A percentile compares a stretch with the other conserved stretches of the same genome.
These are phyloP conservation scores for Pocillopora grandis DNA, from an alignment of 92 coral and sea anemone genomes.

Conservation along the genomic window DNA sequence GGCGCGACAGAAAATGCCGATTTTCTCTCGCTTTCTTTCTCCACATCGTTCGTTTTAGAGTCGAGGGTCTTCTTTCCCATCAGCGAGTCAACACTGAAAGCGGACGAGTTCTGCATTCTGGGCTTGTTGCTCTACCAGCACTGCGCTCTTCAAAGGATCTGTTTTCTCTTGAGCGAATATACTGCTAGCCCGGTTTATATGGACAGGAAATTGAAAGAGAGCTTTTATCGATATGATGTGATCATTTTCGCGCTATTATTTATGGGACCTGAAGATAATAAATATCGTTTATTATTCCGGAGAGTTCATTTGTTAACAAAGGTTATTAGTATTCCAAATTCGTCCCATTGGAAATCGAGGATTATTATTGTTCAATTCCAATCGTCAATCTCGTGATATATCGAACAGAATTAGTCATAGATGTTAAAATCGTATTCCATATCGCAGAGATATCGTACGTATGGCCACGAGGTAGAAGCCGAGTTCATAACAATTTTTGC, in stretches of 20 bases:
- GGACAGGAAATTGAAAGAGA: constrained; percentile 52
- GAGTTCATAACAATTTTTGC: constrained; percentile 2
- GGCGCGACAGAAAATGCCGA: constrained; percentile 79
- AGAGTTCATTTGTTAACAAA: constrained; percentile 81
- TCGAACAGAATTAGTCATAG: neutral
- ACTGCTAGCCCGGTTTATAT: constrained; percentile 36
- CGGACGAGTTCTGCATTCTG: constrained; percentile 45
- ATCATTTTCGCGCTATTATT: constrained; percentile 56
- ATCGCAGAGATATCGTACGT: neutral
- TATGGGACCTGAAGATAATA: constrained; percentile 54
- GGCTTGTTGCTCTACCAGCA: neutral
- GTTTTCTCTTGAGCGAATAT: constrained; percentile 12
- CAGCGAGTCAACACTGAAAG: constrained; percentile 81
- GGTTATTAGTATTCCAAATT: constrained; percentile 72
- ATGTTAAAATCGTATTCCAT: neutral
- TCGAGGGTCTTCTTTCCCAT: constrained; percentile 76
- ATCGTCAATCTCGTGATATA: constrained; percentile 34
- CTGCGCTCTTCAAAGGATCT: neutral
- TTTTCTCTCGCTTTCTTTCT: constrained; percentile 65
- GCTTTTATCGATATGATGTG: constrained; percentile 53
- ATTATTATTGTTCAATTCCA: constrained; percentile 44
- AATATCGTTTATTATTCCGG: constrained; percentile 64
- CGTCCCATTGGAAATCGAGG: constrained; percentile 23
- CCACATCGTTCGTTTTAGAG: constrained; percentile 35
- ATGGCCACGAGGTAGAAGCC: neutral